phyloP scores from a whole-genome alignment of 2,888 invertebrate species.

The Lucinisca nassula region DNA sequence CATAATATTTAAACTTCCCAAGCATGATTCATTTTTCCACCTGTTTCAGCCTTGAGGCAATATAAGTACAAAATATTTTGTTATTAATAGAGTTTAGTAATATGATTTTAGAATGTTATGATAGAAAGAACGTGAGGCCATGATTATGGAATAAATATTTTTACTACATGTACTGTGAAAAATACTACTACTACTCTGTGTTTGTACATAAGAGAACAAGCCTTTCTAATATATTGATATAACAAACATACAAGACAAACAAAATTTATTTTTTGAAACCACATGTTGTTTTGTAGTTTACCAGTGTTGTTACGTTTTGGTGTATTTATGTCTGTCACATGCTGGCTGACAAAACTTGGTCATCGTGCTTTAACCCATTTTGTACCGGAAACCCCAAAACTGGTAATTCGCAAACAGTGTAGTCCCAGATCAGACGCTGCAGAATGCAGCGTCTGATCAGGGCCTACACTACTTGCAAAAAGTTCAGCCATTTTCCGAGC shows the following conservation, averaged over 20 bases:
- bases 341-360: neutral
- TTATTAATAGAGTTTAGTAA: neutral
- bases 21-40: neutral
- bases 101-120: neutral
- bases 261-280: neutral
- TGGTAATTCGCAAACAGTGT: no score
- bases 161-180: neutral
- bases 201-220: conserved; percentile 8
- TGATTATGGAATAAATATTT: neutral
- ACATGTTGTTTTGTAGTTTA: neutral
- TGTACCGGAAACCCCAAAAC: no score
- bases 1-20: neutral
- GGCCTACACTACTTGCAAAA: no score
- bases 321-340: neutral
- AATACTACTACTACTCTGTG: neutral
- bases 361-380: neutral
- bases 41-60: neutral
- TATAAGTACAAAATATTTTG: neutral
- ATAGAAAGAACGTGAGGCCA: neutral
- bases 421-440: no score
- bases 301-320: neutral
- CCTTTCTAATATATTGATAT: neutral
- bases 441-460: no score
- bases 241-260: neutral
- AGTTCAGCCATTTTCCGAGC: no score